Evolutionary conservation across 2,888 invertebrate species (phyloP).

Genomic region (Panzeria rudis): DNA sequence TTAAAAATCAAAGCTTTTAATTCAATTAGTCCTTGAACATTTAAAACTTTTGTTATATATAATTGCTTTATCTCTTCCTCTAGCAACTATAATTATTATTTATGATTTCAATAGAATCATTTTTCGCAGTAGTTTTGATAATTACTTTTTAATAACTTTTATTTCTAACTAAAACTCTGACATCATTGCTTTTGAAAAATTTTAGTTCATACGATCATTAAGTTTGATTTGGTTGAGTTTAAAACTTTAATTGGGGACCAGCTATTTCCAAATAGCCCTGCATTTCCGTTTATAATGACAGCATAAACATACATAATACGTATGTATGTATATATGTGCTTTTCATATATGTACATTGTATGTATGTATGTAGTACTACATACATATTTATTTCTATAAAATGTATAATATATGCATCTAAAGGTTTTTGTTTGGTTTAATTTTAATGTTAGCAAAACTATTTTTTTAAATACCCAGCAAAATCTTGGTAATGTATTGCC

Average conservation of each 20-base stretch:
- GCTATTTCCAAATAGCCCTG: slow-evolving; percentile 26
- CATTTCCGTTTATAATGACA: slow-evolving; percentile 47
- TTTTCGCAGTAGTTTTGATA: neutral
- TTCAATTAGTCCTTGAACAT: neutral
- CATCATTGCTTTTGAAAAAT: slow-evolving; percentile 1
- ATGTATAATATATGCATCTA: neutral
- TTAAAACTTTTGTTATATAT: neutral
- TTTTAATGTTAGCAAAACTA: slow-evolving; percentile 15
- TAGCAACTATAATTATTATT: neutral
- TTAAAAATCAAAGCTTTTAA: neutral
- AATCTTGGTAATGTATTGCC: too few relatives aligned
- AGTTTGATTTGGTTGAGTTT: slow-evolving; percentile 8
- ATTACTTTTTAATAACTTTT: slow-evolving; percentile 3
- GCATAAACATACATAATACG: neutral
- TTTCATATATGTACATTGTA: neutral
- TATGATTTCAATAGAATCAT: neutral
- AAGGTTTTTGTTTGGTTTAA: neutral
- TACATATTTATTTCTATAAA: too few relatives aligned
- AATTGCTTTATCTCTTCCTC: neutral
- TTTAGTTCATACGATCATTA: neutral
- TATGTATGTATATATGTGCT: neutral
- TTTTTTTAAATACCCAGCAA: too few relatives aligned
- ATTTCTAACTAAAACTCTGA: neutral
- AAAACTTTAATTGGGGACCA: slow-evolving; percentile 18
- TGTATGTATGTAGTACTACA: neutral